Percentiles rank a stretch among this genome's conserved stretches.
These are phyloP conservation scores for Megalops cyprinoides DNA, from an alignment of 2,797 vertebrate genomes.

Conservation along the genomic window DNA sequence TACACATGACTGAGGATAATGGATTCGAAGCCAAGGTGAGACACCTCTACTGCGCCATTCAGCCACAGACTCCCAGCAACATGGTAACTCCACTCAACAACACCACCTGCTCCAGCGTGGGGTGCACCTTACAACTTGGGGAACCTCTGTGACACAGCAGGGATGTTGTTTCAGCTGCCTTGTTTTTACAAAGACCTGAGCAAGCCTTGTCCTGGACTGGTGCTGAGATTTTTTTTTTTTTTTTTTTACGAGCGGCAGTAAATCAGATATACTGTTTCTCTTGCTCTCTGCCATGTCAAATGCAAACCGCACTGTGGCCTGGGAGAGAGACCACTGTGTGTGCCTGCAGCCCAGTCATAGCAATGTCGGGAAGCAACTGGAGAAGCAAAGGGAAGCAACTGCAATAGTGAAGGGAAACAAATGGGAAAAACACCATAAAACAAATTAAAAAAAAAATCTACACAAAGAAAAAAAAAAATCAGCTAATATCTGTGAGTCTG, in stretches of 20 bases:
- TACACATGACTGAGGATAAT: no score
- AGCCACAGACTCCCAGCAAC: neutral
- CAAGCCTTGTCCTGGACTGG: neutral
- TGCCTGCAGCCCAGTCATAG: no score
- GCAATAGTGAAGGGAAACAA: neutral
- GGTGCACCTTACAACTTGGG: neutral
- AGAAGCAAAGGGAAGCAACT: neutral
- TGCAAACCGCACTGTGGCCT: neutral
- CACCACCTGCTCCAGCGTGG: neutral
- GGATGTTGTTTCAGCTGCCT: neutral
- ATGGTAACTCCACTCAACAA: neutral
- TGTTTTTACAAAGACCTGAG: neutral
- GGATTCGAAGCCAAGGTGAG: no score
- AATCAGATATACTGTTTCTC: neutral
- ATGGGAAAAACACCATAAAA: neutral
- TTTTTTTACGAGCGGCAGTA: neutral
- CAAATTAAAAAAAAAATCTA: neutral
- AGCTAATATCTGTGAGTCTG: no score
- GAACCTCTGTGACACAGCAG: no score
- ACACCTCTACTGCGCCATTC: no score
- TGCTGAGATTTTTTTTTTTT: neutral
- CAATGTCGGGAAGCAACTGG: neutral
- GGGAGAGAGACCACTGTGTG: neutral
- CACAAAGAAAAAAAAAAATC: neutral
- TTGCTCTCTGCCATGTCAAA: neutral